Evolutionary conservation across 2,888 invertebrate species (phyloP), one percentile per base, ranked within the genome.

Genomic region (Tetropium fuscum): DNA sequence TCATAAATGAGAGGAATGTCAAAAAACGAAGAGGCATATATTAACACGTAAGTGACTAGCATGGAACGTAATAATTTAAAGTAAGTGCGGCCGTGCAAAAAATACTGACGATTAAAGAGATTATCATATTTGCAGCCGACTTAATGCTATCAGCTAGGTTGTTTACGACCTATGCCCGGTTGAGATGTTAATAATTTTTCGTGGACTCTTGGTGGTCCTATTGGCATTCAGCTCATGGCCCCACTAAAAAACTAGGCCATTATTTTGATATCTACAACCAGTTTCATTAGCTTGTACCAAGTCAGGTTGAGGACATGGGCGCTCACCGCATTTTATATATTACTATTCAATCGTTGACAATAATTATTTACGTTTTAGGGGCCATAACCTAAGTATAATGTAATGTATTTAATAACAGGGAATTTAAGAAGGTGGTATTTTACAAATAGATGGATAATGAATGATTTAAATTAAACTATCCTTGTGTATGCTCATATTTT

Each of bases 191-290:
- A 62, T 69, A 60, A 64, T 57, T 64, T 68, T 71, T 71, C 59
- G 65, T 60, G 58, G 60, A 67, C 57, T 68, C 68, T 64, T 71
- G 77, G 77, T 77, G 75, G 77, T 77, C 76, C 74, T 74, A 76
- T 78, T 76, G 74, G 72, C 68, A 77, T 76, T 74, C 73, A 74
- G 62, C 69, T 61, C 67, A 69, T 71, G 64, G 65, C 59, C 48
- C 56, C 51, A 58, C 60, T 64, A 66, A 74, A 72, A 71, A 74
- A 76, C 71, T 73, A 71, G 71, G 66, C 71, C 71, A 74, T 74
- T 73, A 73, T 71, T 73, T 71, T 70, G 69, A 73, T 73, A 73
- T 71, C 70, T 73, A 73, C n/a, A 75, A 75, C 75, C 75, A 67
- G 75, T 74, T 75, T 71, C 69, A 73, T 71, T 73, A 70, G 66